Conservation (phyloP, 2,113 vertebrate species). For the Cromileptes altivelis region DNA sequence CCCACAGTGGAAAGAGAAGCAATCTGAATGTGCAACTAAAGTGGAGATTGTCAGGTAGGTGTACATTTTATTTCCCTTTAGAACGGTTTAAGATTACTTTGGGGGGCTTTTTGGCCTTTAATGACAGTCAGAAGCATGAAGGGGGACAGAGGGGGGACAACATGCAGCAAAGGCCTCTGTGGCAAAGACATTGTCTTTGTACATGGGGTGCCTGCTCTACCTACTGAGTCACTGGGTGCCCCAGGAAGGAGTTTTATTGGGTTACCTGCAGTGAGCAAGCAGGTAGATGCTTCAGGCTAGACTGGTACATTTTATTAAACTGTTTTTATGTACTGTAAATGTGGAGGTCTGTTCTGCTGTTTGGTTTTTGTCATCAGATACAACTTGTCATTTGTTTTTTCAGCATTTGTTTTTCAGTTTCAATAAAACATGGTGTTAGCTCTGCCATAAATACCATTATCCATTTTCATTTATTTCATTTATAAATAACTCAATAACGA, state of each 20-base stretch:
- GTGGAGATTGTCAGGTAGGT: slow-evolving; percentile 97
- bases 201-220: no score
- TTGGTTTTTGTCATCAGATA: background rate
- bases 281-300: background rate
- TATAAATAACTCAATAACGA: background rate
- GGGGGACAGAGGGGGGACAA: no score
- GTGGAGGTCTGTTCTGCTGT: background rate
- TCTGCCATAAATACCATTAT: background rate
- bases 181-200: no score
- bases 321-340: background rate
- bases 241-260: background rate
- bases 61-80: background rate
- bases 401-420: background rate
- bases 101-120: no score
- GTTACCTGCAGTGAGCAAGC: background rate
- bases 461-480: background rate
- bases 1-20: slow-evolving; percentile 97
- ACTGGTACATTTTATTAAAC: background rate
- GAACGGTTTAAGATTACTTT: no score
- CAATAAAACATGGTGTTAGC: background rate
- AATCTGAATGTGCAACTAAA: slow-evolving; percentile 95
- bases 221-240: no score
- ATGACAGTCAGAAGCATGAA: no score
- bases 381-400: background rate
- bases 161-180: no score